Conservation (phyloP, 2,797 vertebrate genomes). For the Rhynchonycteris naso region DNA sequence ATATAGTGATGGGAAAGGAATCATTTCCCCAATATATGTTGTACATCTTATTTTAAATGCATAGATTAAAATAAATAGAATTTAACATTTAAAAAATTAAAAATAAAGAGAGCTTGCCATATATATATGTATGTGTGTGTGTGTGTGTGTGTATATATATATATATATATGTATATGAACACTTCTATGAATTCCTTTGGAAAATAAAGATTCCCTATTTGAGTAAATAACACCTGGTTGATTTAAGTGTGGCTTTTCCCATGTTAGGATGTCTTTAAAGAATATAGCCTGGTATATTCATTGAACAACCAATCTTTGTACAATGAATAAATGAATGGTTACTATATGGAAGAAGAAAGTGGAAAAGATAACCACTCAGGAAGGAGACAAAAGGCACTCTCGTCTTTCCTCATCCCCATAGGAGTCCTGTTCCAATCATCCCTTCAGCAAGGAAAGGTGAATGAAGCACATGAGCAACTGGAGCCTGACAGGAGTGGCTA, state of each 20-base stretch:
- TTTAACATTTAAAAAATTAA: too few relatives aligned
- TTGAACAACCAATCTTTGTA: neutral
- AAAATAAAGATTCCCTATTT: slow-evolving; percentile 39
- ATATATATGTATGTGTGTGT: too few relatives aligned
- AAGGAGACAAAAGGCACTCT: neutral
- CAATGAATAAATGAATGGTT: slow-evolving; percentile 18
- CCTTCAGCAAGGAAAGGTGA: neutral
- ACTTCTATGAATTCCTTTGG: neutral
- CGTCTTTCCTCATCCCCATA: neutral
- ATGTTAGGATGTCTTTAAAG: neutral
- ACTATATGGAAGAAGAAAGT: neutral
- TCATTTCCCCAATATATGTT: neutral
- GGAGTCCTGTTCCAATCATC: neutral
- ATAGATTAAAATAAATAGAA: neutral
- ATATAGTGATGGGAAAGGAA: neutral
- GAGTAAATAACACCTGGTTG: neutral
- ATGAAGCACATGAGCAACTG: neutral
- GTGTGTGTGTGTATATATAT: too few relatives aligned
- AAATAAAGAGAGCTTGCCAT: neutral
- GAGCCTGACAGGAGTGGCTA: neutral
- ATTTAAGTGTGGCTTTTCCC: slow-evolving; percentile 40
- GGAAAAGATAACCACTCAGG: neutral
- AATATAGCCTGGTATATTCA: neutral
- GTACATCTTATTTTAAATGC: slow-evolving; percentile 25
- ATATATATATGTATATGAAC: too few relatives aligned